These are phyloP conservation scores for Sesia apiformis DNA, from an alignment of 2,888 invertebrate genomes.

Conservation along the genomic window DNA sequence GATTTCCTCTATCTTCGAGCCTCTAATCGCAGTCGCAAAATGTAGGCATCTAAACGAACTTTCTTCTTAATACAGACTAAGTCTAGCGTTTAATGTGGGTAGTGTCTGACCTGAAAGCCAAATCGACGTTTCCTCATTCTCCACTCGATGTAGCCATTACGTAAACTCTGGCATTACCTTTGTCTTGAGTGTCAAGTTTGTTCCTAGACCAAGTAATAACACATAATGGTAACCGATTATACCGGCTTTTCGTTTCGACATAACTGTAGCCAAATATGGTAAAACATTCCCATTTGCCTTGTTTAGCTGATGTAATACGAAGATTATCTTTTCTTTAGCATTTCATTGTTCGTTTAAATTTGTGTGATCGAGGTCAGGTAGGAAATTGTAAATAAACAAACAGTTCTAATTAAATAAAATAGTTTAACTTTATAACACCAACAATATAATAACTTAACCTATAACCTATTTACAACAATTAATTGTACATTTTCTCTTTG, in stretches of 20 bases:
- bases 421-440: constrained; percentile 35
- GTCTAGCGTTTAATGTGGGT: too few relatives aligned
- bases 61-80: too few relatives aligned
- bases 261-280: neutral
- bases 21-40: too few relatives aligned
- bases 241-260: neutral
- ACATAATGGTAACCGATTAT: neutral
- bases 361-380: neutral
- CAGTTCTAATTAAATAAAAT: constrained; percentile 26
- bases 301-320: neutral
- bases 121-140: neutral
- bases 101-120: neutral
- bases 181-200: neutral
- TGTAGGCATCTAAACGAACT: too few relatives aligned
- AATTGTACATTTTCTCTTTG: constrained; percentile 13
- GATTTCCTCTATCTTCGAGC: too few relatives aligned
- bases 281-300: neutral
- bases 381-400: constrained; percentile 5
- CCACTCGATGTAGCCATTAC: neutral
- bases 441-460: constrained; percentile 48
- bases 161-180: neutral
- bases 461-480: constrained; percentile 46
- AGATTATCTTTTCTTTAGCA: neutral
- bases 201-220: neutral
- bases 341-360: neutral